A percentile compares a stretch with the other conserved stretches of the same genome.
phyloP scores from a whole-genome alignment of 1,140 invertebrate species.

The Pemphigus obesinymphae region DNA sequence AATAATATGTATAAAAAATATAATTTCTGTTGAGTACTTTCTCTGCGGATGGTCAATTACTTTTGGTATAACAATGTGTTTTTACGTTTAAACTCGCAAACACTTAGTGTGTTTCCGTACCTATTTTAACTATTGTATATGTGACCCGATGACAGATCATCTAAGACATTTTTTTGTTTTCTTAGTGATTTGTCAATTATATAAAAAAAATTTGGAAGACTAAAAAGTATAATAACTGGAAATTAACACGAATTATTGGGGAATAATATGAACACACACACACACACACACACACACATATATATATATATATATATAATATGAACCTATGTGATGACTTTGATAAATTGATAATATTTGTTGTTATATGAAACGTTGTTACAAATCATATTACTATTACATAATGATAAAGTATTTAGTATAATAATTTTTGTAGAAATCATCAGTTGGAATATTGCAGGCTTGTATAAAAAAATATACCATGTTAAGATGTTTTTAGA shows the following conservation, averaged over 20 bases:
- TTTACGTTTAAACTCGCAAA: not conserved
- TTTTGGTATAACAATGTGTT: not conserved
- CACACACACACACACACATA: too few relatives aligned
- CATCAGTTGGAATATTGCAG: not conserved
- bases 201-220: not conserved
- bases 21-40: conserved; percentile 27
- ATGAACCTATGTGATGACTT: not conserved
- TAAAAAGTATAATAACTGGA: not conserved
- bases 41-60: conserved; percentile 27
- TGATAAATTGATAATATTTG: too few relatives aligned
- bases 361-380: not conserved
- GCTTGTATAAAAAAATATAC: too few relatives aligned
- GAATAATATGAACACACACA: not conserved
- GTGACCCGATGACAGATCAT: not conserved
- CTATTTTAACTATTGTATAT: not conserved
- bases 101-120: not conserved
- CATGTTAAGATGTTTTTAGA: too few relatives aligned
- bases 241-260: not conserved
- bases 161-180: not conserved
- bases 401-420: not conserved
- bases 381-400: not conserved
- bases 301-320: too few relatives aligned
- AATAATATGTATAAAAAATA: conserved; percentile 15
- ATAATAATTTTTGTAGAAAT: not conserved
- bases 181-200: not conserved